A percentile compares a stretch with the other conserved stretches of the same genome.
Conservation (phyloP, 30 jellyfish, hydroid and myxozoan species). For the Turritopsis dohrnii region DNA sequence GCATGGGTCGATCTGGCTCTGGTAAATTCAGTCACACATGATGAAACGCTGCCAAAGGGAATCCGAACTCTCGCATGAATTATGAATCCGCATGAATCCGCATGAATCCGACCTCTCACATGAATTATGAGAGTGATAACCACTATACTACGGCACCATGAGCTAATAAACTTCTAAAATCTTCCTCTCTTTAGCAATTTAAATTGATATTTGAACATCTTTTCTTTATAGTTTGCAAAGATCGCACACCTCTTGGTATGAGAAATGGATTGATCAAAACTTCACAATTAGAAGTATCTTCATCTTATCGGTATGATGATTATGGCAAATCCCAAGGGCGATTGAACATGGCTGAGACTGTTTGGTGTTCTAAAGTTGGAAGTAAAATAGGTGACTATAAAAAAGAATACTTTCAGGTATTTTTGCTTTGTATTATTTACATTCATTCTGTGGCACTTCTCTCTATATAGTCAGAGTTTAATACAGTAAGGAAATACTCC, state of each 20-base stretch:
- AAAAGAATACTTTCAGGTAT: background rate
- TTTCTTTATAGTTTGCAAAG: background rate
- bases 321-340: conserved; percentile 7
- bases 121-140: too few relatives aligned
- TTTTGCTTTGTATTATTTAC: background rate
- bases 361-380: conserved; percentile 4
- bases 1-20: too few relatives aligned
- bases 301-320: background rate
- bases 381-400: background rate
- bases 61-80: too few relatives aligned
- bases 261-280: conserved; percentile 9
- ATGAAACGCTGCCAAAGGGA: too few relatives aligned
- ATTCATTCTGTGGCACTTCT: background rate
- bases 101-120: too few relatives aligned
- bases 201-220: background rate
- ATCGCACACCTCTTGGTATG: conserved; percentile 16
- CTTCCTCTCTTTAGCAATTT: too few relatives aligned
- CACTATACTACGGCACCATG: too few relatives aligned
- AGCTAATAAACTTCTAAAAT: too few relatives aligned
- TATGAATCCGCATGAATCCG: too few relatives aligned
- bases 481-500: too few relatives aligned
- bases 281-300: background rate
- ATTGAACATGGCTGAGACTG: background rate
- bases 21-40: too few relatives aligned
- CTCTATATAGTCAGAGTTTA: too few relatives aligned